Percentiles rank a stretch among this genome's conserved stretches.
These are phyloP conservation scores for Colossoma macropomum DNA, from an alignment of 2,113 vertebrate species.

Conservation along the genomic window DNA sequence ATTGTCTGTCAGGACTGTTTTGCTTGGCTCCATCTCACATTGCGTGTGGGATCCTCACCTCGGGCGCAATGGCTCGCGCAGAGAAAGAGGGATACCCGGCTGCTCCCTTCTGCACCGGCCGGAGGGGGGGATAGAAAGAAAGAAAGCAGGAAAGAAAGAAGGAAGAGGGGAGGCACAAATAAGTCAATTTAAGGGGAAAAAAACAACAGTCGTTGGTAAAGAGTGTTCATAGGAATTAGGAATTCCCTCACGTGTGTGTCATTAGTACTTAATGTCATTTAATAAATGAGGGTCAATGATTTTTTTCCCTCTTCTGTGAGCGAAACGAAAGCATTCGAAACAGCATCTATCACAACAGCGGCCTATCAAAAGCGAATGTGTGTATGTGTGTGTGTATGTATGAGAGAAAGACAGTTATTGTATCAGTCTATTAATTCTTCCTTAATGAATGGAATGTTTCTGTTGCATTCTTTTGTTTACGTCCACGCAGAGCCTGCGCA, in stretches of 20 bases:
- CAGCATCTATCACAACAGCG: slow-evolving; percentile 67
- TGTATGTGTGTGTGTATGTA: not conserved
- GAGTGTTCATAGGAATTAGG: slow-evolving; percentile 90
- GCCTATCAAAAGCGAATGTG: slow-evolving; percentile 40
- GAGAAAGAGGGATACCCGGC: slow-evolving; percentile 91
- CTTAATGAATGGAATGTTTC: slow-evolving; percentile 16
- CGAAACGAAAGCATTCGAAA: slow-evolving; percentile 73
- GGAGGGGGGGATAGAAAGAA: slow-evolving; percentile 5
- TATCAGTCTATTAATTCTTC: slow-evolving; percentile 11
- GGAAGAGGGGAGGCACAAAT: slow-evolving; percentile 80
- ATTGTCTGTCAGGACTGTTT: slow-evolving; percentile 99
- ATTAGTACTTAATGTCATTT: slow-evolving; percentile 77
- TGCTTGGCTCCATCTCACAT: slow-evolving; percentile 99
- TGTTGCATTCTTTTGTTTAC: slow-evolving; percentile 65
- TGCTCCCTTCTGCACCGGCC: slow-evolving; percentile 84
- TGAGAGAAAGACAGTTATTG: slow-evolving; percentile 39
- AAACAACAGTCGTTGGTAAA: slow-evolving; percentile 87
- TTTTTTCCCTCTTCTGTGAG: slow-evolving; percentile 62
- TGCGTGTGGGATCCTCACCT: slow-evolving; percentile 98
- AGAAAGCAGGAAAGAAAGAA: not conserved
- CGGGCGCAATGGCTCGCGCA: slow-evolving; percentile 95
- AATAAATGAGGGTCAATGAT: slow-evolving; percentile 72
- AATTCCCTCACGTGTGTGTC: slow-evolving; percentile 81
- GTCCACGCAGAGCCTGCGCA: not conserved
- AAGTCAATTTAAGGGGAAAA: slow-evolving; percentile 90